Evolutionary conservation across 2,888 invertebrate genomes (phyloP).

Genomic region (Tiliacea citrago): DNA sequence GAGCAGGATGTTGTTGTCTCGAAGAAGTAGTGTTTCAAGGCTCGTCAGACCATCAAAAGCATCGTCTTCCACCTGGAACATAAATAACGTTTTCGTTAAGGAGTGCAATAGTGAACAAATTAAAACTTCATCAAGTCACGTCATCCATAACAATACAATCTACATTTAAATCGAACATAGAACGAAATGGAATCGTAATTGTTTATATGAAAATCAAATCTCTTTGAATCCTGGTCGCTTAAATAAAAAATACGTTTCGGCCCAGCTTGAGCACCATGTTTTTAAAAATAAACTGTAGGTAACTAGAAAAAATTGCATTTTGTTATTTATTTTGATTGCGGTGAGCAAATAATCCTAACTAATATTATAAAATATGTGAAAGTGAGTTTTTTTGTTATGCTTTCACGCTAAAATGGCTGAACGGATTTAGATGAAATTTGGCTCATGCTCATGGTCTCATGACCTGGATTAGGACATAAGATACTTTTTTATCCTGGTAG

Average conservation of each 20-base stretch:
- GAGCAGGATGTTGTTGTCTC: conserved; percentile 96
- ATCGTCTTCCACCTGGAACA: conserved; percentile 95
- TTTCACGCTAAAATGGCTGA: background rate
- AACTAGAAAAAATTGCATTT: background rate
- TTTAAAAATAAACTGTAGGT: background rate
- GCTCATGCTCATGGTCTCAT: too few species aligned
- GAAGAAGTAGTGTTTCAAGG: conserved; percentile 94
- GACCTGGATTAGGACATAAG: background rate
- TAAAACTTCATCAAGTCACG: background rate
- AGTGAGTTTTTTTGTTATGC: background rate
- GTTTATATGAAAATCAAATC: background rate
- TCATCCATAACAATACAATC: background rate
- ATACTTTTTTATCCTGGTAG: background rate
- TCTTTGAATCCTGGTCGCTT: background rate
- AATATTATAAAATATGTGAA: background rate
- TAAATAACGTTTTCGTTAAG: conserved; percentile 13
- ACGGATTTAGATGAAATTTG: background rate
- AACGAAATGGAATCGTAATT: background rate
- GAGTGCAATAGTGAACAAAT: background rate
- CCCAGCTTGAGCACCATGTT: background rate
- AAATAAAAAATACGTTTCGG: conserved; percentile 1
- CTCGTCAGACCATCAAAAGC: conserved; percentile 95
- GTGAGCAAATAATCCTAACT: background rate
- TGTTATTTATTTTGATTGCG: background rate
- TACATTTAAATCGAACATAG: background rate